Conservation (phyloP, 2,113 vertebrate genomes). For the Pseudorasbora parva region DNA sequence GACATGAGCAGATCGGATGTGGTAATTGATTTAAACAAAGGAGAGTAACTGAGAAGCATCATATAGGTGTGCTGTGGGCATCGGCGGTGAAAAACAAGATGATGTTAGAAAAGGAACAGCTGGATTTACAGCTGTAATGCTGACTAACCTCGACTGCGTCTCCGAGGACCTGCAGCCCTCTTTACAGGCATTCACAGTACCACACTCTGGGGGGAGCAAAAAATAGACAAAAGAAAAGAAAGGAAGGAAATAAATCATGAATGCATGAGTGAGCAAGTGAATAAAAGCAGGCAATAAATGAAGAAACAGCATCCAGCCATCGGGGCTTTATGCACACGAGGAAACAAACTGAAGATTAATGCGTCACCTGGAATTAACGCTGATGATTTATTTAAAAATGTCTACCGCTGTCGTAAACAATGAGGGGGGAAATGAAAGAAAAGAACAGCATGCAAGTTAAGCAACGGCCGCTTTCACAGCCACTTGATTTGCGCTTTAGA, state of each 20-base stretch:
- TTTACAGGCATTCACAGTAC: constrained; percentile 76
- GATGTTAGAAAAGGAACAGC: constrained; percentile 44
- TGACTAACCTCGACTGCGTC: constrained; percentile 75
- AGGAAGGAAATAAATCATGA: constrained; percentile 56
- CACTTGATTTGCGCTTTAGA: constrained; percentile 54
- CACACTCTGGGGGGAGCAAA: constrained; percentile 65
- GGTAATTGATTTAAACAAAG: constrained; percentile 11
- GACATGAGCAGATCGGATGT: background rate
- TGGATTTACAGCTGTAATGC: constrained; percentile 58
- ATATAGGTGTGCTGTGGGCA: constrained; percentile 43
- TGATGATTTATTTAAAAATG: constrained; percentile 55
- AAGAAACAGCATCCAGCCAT: constrained; percentile 69
- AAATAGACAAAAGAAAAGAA: constrained; percentile 50
- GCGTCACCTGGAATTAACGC: constrained; percentile 56
- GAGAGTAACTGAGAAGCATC: constrained; percentile 41
- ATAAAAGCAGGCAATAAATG: constrained; percentile 72
- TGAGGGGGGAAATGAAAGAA: background rate
- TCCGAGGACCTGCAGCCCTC: constrained; percentile 64
- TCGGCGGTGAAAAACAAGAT: constrained; percentile 20
- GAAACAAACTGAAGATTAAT: constrained; percentile 50
- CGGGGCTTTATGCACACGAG: constrained; percentile 54
- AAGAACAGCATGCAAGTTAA: constrained; percentile 14
- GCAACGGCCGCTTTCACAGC: constrained; percentile 48
- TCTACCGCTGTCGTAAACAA: constrained; percentile 43
- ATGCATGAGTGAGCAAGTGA: constrained; percentile 57